Evolutionary conservation across 1,140 invertebrate genomes (phyloP), one percentile per base, ranked within the genome.

Genomic region (Mylabris phalerata): DNA sequence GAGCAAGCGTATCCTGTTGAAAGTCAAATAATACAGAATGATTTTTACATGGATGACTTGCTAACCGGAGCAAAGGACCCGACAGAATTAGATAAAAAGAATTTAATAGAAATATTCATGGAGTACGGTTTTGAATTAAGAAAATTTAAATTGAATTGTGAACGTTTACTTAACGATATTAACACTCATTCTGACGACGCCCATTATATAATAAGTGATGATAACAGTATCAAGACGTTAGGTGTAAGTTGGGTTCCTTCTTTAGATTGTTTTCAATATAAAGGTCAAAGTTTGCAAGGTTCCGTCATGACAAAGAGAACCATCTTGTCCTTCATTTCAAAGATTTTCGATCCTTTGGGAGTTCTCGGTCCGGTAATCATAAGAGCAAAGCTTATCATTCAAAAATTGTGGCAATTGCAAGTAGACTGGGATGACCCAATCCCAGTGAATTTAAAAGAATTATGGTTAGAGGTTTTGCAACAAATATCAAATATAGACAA

Each of bases 1-100:
- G 19, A 24, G 9, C 3, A 19, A 0, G 40, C 38, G 2, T 71
- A 55, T 61, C 60, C 69, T 25, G 10, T 10, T 4, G 64, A 56
- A 13, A 39, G 62, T 25, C 24, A 57, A 47, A 52, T 60, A 24
- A 55, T 68, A 7, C 11, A 6, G 13, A 49, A 25, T 13, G 67
- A 73, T 51, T 69, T 71, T 32, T 78, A 75, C 50, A 66, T 75
- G 1, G 74, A 77, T 47, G 74, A 78, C 59, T n/a, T 73, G 6
- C 45, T 75, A 1, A 62, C 65, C 5, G 71, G 70, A 11, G 61
- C 61, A 6, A 44, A 61, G 44, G 11, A 50, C 1, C 66, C 71
- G 3, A 26, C 42, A 42, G 27, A 19, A 26, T 9, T 57, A 24
- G 3, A 10, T 9, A 68, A 65, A 13, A 13, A 13, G 13, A 13